Percentiles rank a stretch among this genome's conserved stretches.
These are phyloP conservation scores for Phortica okadai DNA, from an alignment of 2,888 invertebrate genomes.

Conservation along the genomic window DNA sequence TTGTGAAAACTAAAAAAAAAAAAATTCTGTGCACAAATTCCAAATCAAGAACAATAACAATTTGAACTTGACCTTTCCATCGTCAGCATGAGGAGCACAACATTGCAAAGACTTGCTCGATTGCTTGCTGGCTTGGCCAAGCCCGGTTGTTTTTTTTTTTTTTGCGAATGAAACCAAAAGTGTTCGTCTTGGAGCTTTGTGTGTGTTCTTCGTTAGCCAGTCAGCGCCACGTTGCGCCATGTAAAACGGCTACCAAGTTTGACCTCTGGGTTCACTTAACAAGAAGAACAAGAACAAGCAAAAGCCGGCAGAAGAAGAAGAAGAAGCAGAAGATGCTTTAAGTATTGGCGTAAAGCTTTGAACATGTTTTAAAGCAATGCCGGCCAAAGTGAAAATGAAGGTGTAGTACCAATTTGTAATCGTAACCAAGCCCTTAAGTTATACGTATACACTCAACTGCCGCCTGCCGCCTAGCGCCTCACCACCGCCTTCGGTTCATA, in stretches of 20 bases:
- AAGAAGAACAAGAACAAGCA: neutral
- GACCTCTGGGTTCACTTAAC: slow-evolving; percentile 56
- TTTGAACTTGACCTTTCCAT: slow-evolving; percentile 18
- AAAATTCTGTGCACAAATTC: neutral
- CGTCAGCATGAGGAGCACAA: neutral
- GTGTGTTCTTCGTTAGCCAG: slow-evolving; percentile 28
- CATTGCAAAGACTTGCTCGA: no score
- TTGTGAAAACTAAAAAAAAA: slow-evolving; percentile 6
- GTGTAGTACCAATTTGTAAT: slow-evolving; percentile 73
- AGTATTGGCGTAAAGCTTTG: slow-evolving; percentile 3
- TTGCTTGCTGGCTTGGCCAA: no score
- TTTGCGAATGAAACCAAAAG: slow-evolving; percentile 62
- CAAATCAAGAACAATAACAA: slow-evolving; percentile 14
- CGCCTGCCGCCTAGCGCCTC: neutral
- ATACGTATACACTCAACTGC: neutral
- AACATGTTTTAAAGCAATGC: slow-evolving; percentile 20
- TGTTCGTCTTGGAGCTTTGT: slow-evolving; percentile 43
- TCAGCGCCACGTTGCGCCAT: slow-evolving; percentile 53
- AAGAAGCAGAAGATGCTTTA: neutral
- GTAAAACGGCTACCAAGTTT: slow-evolving; percentile 36
- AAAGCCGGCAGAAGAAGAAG: slow-evolving; percentile 5
- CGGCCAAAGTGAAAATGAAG: slow-evolving; percentile 66
- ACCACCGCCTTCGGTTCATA: neutral
- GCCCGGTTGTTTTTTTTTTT: no score
- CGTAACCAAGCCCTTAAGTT: slow-evolving; percentile 63